Evolutionary conservation across 2,113 vertebrate species (phyloP).

Genomic region (Tupaia chinensis): DNA sequence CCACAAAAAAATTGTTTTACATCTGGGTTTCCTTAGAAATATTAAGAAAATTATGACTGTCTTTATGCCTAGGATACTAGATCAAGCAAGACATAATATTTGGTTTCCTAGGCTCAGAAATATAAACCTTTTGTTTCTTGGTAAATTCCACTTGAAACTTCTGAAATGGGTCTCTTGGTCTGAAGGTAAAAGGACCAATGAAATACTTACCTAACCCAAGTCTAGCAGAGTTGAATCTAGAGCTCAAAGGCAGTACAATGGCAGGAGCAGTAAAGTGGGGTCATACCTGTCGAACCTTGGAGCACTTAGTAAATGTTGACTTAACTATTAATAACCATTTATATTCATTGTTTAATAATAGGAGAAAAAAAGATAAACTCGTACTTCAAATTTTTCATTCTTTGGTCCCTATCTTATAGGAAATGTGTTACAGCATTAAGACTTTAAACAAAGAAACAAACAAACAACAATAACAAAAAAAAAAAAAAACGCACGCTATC

Average conservation of each 20-base stretch:
- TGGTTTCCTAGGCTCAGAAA: background rate
- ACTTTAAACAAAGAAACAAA: background rate
- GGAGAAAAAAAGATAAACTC: background rate
- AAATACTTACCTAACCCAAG: background rate
- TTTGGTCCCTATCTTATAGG: background rate
- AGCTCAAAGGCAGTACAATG: background rate
- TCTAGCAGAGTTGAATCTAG: background rate
- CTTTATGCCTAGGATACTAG: background rate
- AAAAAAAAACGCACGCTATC: background rate
- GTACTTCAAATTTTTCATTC: background rate
- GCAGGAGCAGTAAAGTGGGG: fast-evolving
- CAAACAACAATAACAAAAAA: too few relatives aligned
- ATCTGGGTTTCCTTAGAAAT: background rate
- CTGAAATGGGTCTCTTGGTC: background rate
- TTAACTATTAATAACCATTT: background rate
- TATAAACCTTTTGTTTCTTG: background rate
- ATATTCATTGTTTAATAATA: background rate
- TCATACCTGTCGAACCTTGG: background rate
- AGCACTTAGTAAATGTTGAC: background rate
- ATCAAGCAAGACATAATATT: background rate
- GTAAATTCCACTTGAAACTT: background rate
- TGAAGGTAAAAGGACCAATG: background rate
- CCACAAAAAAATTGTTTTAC: background rate
- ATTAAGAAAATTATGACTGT: background rate
- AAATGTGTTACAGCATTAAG: background rate